These are phyloP conservation scores for Channa argus DNA, from an alignment of 2,113 vertebrate genomes.

Conservation along the genomic window DNA sequence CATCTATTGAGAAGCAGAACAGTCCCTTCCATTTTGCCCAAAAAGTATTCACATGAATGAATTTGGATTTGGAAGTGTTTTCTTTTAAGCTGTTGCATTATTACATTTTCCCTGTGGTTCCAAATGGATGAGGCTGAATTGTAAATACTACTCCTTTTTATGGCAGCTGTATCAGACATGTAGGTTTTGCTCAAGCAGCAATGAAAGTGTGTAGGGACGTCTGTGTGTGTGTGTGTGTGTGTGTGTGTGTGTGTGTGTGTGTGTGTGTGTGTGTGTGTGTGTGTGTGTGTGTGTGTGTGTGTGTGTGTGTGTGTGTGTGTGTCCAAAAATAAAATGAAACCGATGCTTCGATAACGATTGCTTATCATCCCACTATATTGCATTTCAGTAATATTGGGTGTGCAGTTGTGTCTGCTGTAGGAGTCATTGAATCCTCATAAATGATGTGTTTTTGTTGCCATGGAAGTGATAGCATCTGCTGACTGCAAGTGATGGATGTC, in stretches of 20 bases:
- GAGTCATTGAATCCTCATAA: slow-evolving; percentile 51
- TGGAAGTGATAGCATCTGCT: slow-evolving; percentile 58
- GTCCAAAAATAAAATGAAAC: slow-evolving; percentile 46
- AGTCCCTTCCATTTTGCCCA: slow-evolving; percentile 27
- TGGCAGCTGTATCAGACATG: slow-evolving; percentile 41
- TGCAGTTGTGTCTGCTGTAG: slow-evolving; percentile 31
- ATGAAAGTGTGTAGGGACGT: slow-evolving; percentile 26
- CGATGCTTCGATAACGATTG: slow-evolving; percentile 43
- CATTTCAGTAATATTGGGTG: slow-evolving; percentile 43
- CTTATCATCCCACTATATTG: slow-evolving; percentile 50
- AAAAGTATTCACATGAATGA: slow-evolving; percentile 22
- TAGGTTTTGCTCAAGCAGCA: slow-evolving; percentile 49
- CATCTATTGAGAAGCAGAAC: slow-evolving; percentile 33
- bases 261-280: background rate
- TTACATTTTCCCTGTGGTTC: slow-evolving; percentile 30
- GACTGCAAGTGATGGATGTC: slow-evolving; percentile 62
- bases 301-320: background rate
- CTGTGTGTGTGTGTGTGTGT: background rate
- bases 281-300: background rate
- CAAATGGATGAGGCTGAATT: slow-evolving; percentile 47
- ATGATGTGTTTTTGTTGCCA: slow-evolving; percentile 64
- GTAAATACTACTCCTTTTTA: slow-evolving; percentile 55
- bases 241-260: background rate
- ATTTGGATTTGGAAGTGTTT: slow-evolving; percentile 29
- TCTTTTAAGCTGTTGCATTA: slow-evolving; percentile 44